phyloP scores from a whole-genome alignment of 2,113 vertebrate species.

The Pelecanoides urinatrix region DNA sequence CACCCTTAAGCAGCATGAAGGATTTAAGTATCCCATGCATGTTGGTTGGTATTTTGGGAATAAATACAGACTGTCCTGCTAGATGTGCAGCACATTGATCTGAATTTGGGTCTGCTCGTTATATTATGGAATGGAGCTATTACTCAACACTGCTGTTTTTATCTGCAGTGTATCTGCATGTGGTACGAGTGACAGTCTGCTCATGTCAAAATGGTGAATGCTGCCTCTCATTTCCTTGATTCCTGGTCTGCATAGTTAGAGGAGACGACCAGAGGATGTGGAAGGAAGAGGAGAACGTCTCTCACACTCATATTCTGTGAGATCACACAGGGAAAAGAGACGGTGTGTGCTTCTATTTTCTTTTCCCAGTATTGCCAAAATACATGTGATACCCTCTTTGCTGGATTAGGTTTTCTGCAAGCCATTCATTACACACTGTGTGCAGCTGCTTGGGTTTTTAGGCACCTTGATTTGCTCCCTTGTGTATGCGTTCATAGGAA shows the following conservation, averaged over 20 bases:
- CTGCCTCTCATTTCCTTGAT: not conserved
- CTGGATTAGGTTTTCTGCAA: not conserved
- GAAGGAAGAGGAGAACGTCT: not conserved
- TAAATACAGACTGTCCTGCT: not conserved
- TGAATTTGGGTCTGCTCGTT: not conserved
- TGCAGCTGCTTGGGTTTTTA: not conserved
- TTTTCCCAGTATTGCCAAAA: not conserved
- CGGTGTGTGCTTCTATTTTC: not conserved
- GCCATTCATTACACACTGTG: fast-evolving
- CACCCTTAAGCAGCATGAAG: not conserved
- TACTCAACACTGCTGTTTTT: not conserved
- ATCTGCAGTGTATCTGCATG: not conserved
- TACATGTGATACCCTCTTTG: not conserved
- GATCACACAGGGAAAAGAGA: not conserved
- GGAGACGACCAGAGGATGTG: not conserved
- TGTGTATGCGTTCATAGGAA: not conserved
- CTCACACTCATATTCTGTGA: not conserved
- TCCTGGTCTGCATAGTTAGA: not conserved
- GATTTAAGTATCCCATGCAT: not conserved
- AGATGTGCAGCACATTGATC: not conserved
- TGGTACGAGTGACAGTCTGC: fast-evolving
- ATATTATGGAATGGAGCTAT: fast-evolving
- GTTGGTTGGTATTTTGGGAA: not conserved
- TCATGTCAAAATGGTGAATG: fast-evolving
- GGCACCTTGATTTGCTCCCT: not conserved